Percentiles rank a stretch among this genome's conserved stretches.
Conservation (phyloP, 2,113 vertebrate genomes). For the Micronycteris hirsuta region DNA sequence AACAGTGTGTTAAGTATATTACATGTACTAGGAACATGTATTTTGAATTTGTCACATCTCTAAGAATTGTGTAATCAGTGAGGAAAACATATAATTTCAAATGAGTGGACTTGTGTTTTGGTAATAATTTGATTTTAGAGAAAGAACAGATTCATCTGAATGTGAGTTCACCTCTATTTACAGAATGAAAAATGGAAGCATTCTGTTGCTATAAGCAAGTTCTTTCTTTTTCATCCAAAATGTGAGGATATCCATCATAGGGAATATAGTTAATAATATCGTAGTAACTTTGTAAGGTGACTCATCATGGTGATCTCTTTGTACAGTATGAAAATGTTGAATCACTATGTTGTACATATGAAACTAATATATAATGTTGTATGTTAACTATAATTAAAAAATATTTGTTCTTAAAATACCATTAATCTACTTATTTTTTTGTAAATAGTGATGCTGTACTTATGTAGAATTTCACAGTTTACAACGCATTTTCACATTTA, state of each 20-base stretch:
- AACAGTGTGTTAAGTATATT: not conserved
- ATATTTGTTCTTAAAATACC: not conserved
- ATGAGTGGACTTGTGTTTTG: not conserved
- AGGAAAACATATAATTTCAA: not conserved
- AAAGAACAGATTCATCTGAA: not conserved
- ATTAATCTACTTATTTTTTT: not conserved
- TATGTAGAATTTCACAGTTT: not conserved
- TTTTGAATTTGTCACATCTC: constrained; percentile 47
- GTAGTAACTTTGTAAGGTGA: not conserved
- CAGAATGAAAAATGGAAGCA: not conserved
- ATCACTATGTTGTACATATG: not conserved
- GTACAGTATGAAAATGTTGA: not conserved
- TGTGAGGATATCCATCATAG: not conserved
- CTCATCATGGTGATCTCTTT: not conserved
- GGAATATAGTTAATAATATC: not conserved
- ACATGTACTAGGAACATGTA: not conserved
- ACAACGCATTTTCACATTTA: not conserved
- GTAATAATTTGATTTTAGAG: constrained; percentile 4
- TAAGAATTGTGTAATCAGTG: not conserved
- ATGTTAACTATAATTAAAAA: not conserved
- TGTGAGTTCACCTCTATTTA: not conserved
- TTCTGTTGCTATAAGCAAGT: not conserved
- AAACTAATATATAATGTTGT: not conserved
- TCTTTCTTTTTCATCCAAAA: not conserved
- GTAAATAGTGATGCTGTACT: not conserved